Base-by-base conservation (phyloP, 2,797 vertebrate species). In the Benthosema pterotum region DNA sequence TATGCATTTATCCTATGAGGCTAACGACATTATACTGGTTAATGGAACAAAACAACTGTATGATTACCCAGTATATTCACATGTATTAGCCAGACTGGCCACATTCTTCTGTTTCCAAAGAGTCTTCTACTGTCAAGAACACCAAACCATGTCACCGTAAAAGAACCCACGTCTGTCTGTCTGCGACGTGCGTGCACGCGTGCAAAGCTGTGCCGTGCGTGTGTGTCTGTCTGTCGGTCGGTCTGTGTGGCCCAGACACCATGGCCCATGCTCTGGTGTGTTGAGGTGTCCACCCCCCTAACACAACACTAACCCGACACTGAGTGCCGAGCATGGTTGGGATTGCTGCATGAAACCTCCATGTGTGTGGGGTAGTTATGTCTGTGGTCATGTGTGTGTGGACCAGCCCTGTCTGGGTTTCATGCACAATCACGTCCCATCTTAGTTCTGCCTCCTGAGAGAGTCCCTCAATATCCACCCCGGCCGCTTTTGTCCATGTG, bases 291-390 rank as follows among this genome's bases (percentile, higher is more conserved):
- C 86, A 74, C 73, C 72, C 42, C 80, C 42, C 80, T 83, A 87
- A 86, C 83, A 83, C 85, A 86, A 88, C 85, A 87, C 81, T 73
- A 80, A 83, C 83, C 82, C 84, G 82, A 79, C 59, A 77, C 82
- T 65, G 82, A 87, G 84, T 89, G 87, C 85, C 83, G 25, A 49
- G 84, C 83, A 63, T 90, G 86, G 81, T 82, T 90, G 86, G 84
- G 78, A 88, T 89, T 63, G 78, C 87, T 87, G 72, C 72, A 52
- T 74, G 69, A 77, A 85, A 77, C 77, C 80, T 38, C 83, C 80
- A 79, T 83, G 83, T 84, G 83, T 84, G 85, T 88, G 84, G 67
- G 67, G 69, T 71, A 65, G 79, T 80, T 83, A 75, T 86, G 85
- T 87, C 81, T 85, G 74, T 80, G 67, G 81, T 65, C 32, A 50